phyloP scores from a whole-genome alignment of 2,113 vertebrate genomes.

The Hemichromis elongatus region DNA sequence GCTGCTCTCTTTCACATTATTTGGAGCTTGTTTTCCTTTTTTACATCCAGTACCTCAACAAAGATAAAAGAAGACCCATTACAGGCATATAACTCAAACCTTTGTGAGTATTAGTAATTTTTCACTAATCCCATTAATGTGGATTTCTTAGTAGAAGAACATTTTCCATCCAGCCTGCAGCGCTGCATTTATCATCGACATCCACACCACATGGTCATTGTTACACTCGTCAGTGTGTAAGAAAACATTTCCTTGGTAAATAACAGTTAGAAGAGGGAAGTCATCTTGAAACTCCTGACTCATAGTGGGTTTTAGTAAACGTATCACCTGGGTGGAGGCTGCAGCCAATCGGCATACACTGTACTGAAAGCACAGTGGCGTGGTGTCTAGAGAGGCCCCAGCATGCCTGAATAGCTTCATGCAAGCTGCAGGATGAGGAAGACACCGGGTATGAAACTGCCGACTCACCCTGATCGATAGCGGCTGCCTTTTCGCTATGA shows the following conservation, averaged over 20 bases:
- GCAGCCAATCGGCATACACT: neutral
- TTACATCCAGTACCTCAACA: neutral
- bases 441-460: conserved; percentile 21
- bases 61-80: neutral
- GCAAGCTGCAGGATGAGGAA: conserved; percentile 5
- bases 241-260: conserved; percentile 15
- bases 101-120: neutral
- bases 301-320: conserved; percentile 3
- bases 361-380: neutral
- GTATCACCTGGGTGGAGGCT: conserved; percentile 2
- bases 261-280: conserved; percentile 25
- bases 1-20: neutral
- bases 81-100: too few species aligned
- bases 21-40: neutral
- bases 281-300: conserved; percentile 42
- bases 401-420: neutral
- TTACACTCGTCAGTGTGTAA: neutral
- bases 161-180: neutral
- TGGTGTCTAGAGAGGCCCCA: neutral
- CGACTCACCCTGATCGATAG: conserved; percentile 32
- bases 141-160: neutral
- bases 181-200: neutral
- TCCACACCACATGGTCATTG: neutral
- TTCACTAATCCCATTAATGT: neutral
- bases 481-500: conserved; percentile 40